phyloP scores from a whole-genome alignment of 2,888 invertebrate species.

The Eupeodes luniger region DNA sequence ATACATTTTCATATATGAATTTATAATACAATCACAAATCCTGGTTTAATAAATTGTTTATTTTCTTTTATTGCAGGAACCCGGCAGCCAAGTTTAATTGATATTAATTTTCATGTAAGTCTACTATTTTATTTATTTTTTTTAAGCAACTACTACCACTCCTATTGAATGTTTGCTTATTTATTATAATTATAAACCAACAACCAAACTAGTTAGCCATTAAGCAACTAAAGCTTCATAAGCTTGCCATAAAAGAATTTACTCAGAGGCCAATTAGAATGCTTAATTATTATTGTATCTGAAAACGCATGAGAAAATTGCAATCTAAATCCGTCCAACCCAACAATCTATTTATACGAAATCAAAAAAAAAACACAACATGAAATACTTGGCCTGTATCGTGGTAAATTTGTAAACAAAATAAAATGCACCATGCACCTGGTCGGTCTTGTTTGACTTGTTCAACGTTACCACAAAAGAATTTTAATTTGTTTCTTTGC shows the following conservation, averaged over 20 bases:
- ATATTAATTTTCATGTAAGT: slow-evolving; percentile 68
- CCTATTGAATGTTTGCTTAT: slow-evolving; percentile 41
- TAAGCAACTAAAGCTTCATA: slow-evolving; percentile 6
- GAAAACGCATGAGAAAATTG: slow-evolving; percentile 65
- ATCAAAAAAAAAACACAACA: background rate
- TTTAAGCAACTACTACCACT: slow-evolving; percentile 27
- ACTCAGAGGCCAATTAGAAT: slow-evolving; percentile 53
- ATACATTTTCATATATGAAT: background rate
- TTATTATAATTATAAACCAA: slow-evolving; percentile 14
- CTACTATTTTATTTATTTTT: background rate
- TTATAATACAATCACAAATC: background rate
- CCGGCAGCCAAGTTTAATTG: slow-evolving; percentile 26
- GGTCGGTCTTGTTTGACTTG: slow-evolving; percentile 29
- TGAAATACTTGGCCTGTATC: slow-evolving; percentile 16
- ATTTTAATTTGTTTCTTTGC: slow-evolving; percentile 52
- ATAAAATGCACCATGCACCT: slow-evolving; percentile 49
- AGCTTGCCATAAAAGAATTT: slow-evolving; percentile 44
- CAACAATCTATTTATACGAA: slow-evolving; percentile 11
- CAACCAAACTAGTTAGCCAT: slow-evolving; percentile 40
- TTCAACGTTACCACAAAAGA: slow-evolving; percentile 40
- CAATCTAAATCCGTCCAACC: slow-evolving; percentile 58
- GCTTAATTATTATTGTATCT: slow-evolving; percentile 54
- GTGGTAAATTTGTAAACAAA: slow-evolving; percentile 52
- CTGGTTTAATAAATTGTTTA: slow-evolving; percentile 17
- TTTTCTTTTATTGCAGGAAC: slow-evolving; percentile 27